Evolutionary conservation across 2,797 vertebrate genomes (phyloP), one percentile per base, ranked within the genome.

Genomic region (Gymnoscopelus microlampas): DNA sequence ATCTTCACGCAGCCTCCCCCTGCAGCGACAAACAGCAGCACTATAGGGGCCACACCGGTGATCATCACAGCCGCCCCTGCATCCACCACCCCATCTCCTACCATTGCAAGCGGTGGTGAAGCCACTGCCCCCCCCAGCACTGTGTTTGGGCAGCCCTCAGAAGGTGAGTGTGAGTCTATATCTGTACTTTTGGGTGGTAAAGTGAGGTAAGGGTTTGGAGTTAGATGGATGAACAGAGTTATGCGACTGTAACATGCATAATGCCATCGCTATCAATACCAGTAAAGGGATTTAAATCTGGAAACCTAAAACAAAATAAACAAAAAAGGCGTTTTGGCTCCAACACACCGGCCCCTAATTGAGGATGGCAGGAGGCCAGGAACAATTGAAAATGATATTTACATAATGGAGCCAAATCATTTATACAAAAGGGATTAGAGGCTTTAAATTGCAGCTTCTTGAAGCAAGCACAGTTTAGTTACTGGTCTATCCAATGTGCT

Each of bases 121-220:
- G 11, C 89, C 0, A 32, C 89, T 0, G 47, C 84, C 13, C 0
- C 77, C 32, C 29, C 78, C 0, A 71, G 54, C 23, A 14, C 77
- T 2, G 62, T 88, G 49, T 92, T 91, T n/a, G 90, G 85, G 4
- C 89, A 92, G 58, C 89, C 94, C 2, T 92, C 96, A 80, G 96
- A 97, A 80, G 96, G 98, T 98, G 77, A 93, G 94, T 58, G 1
- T 26, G 24, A 3, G 12, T 55, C 39, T 44, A 0, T 39, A 4
- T n/a, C 23, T 44, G 24, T 59, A 12, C 47, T 4, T 12, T 15
- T 24, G 26, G 13, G 3, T 29, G 2, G 26, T 29, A 29, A 29
- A 29, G 26, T 29, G 26, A 29, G 26, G 26, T 29, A 29, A 29
- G 26, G 26, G 26, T 29, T 29, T 29, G 26, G 26, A 29, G 26